phyloP scores from a whole-genome alignment of 1,140 invertebrate genomes.

The Brachionus koreanus region DNA sequence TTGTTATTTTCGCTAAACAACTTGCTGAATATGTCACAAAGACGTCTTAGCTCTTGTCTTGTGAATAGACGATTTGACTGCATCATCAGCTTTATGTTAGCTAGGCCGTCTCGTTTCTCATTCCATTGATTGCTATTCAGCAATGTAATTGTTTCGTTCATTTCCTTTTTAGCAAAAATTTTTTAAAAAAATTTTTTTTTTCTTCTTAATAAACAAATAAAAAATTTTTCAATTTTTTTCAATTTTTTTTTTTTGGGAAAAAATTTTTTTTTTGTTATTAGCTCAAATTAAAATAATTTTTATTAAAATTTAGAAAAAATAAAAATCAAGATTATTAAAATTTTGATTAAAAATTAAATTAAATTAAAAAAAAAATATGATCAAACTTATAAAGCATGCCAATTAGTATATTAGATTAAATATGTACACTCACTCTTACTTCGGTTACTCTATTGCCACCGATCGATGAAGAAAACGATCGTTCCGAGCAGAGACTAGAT shows the following conservation, averaged over 20 bases:
- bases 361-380: no score
- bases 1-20: constrained; percentile 37
- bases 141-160: constrained; percentile 78
- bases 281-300: no score
- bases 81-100: constrained; percentile 73
- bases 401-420: constrained; percentile 33
- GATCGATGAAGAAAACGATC: constrained; percentile 74
- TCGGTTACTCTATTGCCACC: constrained; percentile 67
- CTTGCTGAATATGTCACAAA: background rate
- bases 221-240: no score
- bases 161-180: no score
- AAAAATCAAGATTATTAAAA: no score
- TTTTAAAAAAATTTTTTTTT: no score
- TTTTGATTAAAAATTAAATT: no score
- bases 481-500: constrained; percentile 86
- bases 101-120: constrained; percentile 83
- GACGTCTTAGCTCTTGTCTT: constrained; percentile 54
- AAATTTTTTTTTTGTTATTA: no score
- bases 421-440: constrained; percentile 63
- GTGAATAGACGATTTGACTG: constrained; percentile 63
- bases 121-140: constrained; percentile 83
- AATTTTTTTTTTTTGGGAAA: no score
- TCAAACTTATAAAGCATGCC: constrained; percentile 68
- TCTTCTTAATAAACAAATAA: no score
- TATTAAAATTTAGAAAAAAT: no score